Evolutionary conservation across 1,140 invertebrate genomes (phyloP), one percentile per base, ranked within the genome.

Genomic region (Drosophila carrolli): DNA sequence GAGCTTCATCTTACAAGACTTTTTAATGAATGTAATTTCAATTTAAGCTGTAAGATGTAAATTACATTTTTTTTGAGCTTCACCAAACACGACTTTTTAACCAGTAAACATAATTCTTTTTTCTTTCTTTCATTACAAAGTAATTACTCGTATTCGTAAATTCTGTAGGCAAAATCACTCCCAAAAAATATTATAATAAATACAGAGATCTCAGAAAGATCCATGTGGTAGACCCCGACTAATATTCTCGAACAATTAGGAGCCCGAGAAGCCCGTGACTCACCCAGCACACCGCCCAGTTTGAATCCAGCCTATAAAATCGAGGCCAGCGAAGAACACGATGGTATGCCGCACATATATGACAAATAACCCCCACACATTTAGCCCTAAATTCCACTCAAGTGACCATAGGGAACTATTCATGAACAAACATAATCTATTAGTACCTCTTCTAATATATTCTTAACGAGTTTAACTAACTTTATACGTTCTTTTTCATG

Each of bases 261-360:
- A 60, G 82, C 85, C 65, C 90, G 81, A 38, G 91, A 92, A 61
- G 67, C 86, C 40, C 66, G 91, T 43, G 91, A 92, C 53, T 92
- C 91, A 35, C 91, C 91, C 29, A 88, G 84, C 51, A 92, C 91
- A 46, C 91, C 91, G 53, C 91, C 91, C 57, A 92, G 91, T 58
- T 75, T 50, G 38, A 92, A 92, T 81, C 91, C 91, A 54, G 91
- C 91, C 59, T 92, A 91, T 57, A 92, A 92, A 61, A 92, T 92
- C 44, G 91, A 92, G 40, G 50, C 80, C 58, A 90, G 59, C 75
- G 90, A 92, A 23, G 91, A 92, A 67, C 78, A 91, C 40, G 91
- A 92, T 89, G 91, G 88, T 91, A 89, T 80, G 78, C 16, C 27
- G 51, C 43, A 48, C 40, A 53, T 9, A 50, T 40, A 16, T 43